These are phyloP conservation scores for Penaeus monodon DNA, from an alignment of 2,888 invertebrate genomes.

Conservation along the genomic window DNA sequence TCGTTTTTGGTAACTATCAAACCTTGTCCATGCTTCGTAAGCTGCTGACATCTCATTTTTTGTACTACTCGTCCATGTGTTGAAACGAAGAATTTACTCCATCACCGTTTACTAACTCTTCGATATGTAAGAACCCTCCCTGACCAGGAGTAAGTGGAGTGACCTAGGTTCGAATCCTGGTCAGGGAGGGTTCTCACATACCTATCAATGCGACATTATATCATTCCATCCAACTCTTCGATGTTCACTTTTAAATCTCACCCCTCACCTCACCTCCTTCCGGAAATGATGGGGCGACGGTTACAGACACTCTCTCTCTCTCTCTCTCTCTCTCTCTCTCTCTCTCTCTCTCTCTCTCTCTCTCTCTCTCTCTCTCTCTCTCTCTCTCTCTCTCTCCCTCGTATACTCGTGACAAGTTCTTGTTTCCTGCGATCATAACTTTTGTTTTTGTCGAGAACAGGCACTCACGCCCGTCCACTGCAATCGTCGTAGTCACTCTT, in stretches of 20 bases:
- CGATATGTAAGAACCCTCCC: no score
- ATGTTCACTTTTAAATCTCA: background rate
- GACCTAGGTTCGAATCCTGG: no score
- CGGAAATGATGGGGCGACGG: slow-evolving; percentile 1
- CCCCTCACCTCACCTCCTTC: slow-evolving; percentile 22
- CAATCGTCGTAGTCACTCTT: background rate
- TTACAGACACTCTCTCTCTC: slow-evolving; percentile 4
- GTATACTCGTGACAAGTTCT: slow-evolving; percentile 2
- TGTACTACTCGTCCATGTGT: no score
- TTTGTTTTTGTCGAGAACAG: background rate
- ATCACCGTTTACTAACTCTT: background rate
- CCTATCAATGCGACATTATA: no score
- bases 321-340: slow-evolving; percentile 9
- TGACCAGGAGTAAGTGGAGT: no score
- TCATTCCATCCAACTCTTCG: background rate
- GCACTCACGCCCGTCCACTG: background rate
- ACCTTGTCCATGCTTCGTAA: no score
- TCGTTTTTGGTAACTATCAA: no score
- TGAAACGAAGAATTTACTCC: background rate
- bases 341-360: background rate
- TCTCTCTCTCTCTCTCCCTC: slow-evolving; percentile 3
- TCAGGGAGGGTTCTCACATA: no score
- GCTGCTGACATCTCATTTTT: no score
- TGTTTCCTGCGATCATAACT: background rate
- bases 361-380: slow-evolving; percentile 1